Evolutionary conservation across 1,140 invertebrate species (phyloP).

Genomic region (Leptonema lineaticorne): DNA sequence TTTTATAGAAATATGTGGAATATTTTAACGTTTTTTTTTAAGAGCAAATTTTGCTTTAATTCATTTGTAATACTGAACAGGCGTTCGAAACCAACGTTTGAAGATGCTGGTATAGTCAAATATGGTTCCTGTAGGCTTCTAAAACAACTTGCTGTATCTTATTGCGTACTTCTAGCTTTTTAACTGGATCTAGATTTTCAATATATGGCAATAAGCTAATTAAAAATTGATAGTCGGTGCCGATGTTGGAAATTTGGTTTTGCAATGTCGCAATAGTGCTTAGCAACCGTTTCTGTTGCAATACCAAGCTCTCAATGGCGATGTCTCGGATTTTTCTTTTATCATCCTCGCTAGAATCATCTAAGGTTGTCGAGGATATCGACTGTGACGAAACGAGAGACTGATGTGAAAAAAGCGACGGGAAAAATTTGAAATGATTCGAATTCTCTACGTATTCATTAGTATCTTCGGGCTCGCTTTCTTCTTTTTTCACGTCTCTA

Average conservation of each 20-base stretch:
- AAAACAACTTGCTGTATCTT: slow-evolving; percentile 7
- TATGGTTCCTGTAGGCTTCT: slow-evolving; percentile 2
- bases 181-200: slow-evolving; percentile 5
- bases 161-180: slow-evolving; percentile 1
- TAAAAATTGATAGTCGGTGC: slow-evolving; percentile 3
- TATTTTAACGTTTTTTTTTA: no score
- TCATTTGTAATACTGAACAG: slow-evolving; percentile 4
- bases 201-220: slow-evolving; percentile 1
- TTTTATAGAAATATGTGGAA: no score
- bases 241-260: slow-evolving; percentile 4
- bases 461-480: not conserved
- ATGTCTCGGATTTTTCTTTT: slow-evolving; percentile 5
- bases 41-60: no score
- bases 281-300: slow-evolving; percentile 3
- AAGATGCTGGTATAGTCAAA: slow-evolving; percentile 12
- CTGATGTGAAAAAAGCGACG: not conserved
- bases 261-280: slow-evolving; percentile 4
- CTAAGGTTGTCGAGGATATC: not conserved
- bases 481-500: not conserved
- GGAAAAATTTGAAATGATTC: not conserved
- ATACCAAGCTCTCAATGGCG: not conserved
- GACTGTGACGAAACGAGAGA: not conserved
- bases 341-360: not conserved
- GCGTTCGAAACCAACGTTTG: slow-evolving; percentile 3
- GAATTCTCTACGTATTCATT: not conserved